phyloP scores from a whole-genome alignment of 2,888 invertebrate species.

The Drosophila ustulata region DNA sequence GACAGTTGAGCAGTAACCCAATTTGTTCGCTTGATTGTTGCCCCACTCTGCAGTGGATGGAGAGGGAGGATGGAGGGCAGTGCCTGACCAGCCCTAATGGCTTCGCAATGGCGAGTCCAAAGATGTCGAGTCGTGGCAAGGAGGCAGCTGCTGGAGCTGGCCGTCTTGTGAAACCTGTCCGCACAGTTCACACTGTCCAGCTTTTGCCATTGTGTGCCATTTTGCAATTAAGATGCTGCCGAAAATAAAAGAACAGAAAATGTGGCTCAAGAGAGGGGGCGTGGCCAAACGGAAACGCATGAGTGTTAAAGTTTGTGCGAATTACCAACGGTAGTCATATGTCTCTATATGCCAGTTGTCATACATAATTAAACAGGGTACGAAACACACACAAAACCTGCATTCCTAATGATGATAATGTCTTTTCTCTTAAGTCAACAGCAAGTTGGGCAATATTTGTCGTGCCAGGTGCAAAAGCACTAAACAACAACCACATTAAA shows the following conservation, averaged over 20 bases:
- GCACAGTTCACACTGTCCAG: slow-evolving; percentile 29
- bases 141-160: slow-evolving; percentile 45
- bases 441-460: slow-evolving; percentile 10
- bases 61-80: not conserved
- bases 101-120: slow-evolving; percentile 42
- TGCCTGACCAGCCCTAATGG: slow-evolving; percentile 73
- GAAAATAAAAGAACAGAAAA: slow-evolving; percentile 60
- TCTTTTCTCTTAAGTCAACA: slow-evolving; percentile 32
- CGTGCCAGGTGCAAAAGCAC: slow-evolving; percentile 4
- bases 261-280: not conserved
- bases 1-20: slow-evolving; percentile 81
- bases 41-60: slow-evolving; percentile 4
- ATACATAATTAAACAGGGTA: slow-evolving; percentile 64
- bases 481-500: not conserved
- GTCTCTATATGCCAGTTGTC: slow-evolving; percentile 72
- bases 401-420: slow-evolving; percentile 59
- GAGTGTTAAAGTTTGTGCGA: slow-evolving; percentile 42
- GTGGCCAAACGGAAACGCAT: slow-evolving; percentile 19
- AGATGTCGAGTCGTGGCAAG: slow-evolving; percentile 11
- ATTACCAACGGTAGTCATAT: slow-evolving; percentile 43
- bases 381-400: slow-evolving; percentile 29
- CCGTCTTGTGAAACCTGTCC: slow-evolving; percentile 19
- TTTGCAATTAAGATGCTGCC: slow-evolving; percentile 73
- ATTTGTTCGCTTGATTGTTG: slow-evolving; percentile 77
- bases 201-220: slow-evolving; percentile 66